Conservation (phyloP, 2,888 invertebrate genomes). For the Esperia sulphurella region DNA sequence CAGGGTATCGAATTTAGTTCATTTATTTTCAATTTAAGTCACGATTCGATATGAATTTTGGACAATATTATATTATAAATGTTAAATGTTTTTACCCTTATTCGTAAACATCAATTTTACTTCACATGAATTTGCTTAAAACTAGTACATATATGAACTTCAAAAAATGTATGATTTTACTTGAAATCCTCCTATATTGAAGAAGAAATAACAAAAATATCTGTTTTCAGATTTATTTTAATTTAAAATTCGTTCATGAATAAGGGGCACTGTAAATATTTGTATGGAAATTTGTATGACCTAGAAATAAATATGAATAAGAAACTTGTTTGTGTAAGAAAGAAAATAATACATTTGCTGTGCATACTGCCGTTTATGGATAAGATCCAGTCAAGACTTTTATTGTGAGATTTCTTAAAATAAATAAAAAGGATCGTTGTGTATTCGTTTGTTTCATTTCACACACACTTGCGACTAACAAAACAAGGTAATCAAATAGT, state of each 20-base stretch:
- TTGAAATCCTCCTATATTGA: neutral
- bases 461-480: neutral
- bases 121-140: too few species aligned
- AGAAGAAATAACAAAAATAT: neutral
- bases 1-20: conserved; percentile 56
- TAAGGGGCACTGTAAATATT: conserved; percentile 68
- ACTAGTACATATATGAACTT: too few species aligned
- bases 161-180: too few species aligned
- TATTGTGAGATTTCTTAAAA: conserved; percentile 73
- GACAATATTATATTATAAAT: conserved; percentile 55
- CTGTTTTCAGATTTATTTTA: neutral
- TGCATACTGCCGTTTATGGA: conserved; percentile 75
- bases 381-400: conserved; percentile 76
- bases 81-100: conserved; percentile 37
- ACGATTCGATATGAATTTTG: conserved; percentile 47
- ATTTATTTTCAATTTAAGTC: conserved; percentile 27
- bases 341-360: conserved; percentile 55
- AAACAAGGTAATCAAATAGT: neutral
- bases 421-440: conserved; percentile 69
- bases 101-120: conserved; percentile 27
- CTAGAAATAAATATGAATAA: conserved; percentile 28
- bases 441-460: conserved; percentile 48
- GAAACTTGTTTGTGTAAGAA: conserved; percentile 44
- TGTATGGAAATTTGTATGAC: conserved; percentile 43
- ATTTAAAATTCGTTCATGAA: conserved; percentile 25